These are phyloP conservation scores for Craseonycteris thonglongyai DNA, from an alignment of 2,113 vertebrate genomes.

Conservation along the genomic window DNA sequence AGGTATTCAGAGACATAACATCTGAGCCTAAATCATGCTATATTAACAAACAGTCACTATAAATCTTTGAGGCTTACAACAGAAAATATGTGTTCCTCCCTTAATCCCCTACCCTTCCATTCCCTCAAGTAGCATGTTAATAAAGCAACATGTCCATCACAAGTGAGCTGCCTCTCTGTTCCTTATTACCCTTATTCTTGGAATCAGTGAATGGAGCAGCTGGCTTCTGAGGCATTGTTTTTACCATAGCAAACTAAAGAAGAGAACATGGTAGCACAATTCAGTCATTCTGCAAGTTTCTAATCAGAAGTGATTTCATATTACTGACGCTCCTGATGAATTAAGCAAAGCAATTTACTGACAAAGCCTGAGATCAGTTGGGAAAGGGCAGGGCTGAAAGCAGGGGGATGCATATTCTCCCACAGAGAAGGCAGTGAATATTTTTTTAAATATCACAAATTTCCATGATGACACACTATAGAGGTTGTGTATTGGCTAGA, in stretches of 20 bases:
- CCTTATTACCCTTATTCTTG: neutral
- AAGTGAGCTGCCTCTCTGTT: neutral
- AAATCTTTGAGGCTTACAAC: neutral
- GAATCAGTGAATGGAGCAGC: neutral
- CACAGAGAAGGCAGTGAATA: neutral
- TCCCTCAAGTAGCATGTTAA: neutral
- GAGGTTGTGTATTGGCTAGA: neutral
- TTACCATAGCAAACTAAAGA: neutral
- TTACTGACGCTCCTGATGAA: neutral
- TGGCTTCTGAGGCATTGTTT: neutral
- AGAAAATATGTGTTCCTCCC: neutral
- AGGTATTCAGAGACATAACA: neutral
- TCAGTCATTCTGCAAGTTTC: neutral
- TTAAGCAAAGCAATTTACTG: neutral
- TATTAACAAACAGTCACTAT: neutral
- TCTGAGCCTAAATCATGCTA: neutral
- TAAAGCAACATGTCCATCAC: neutral
- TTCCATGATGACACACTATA: neutral
- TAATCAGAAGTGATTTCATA: neutral
- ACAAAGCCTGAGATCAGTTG: neutral
- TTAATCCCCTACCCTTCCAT: neutral
- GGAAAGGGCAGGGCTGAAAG: fast-evolving
- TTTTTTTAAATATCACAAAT: neutral
- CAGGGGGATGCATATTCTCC: neutral
- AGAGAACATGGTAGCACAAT: neutral